phyloP scores from a whole-genome alignment of 2,888 invertebrate species.

The Zonitis immaculata region DNA sequence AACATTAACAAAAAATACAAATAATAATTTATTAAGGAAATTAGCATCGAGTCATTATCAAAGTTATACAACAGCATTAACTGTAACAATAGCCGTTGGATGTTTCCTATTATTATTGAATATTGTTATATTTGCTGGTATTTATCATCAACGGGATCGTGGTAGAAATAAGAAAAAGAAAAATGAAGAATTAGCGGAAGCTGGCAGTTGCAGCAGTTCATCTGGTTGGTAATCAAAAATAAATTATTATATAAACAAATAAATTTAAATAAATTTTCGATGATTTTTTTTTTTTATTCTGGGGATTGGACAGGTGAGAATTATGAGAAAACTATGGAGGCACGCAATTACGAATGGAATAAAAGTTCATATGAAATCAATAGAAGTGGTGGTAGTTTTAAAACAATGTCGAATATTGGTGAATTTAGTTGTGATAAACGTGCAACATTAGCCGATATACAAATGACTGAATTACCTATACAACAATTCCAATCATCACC shows the following conservation, averaged over 20 bases:
- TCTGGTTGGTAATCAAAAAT: conserved; percentile 30
- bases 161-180: conserved; percentile 58
- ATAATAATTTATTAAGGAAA: conserved; percentile 67
- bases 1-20: conserved; percentile 51
- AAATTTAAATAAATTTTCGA: no score
- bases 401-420: conserved; percentile 50
- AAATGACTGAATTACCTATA: conserved; percentile 60
- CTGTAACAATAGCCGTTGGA: conserved; percentile 82
- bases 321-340: background rate
- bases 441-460: conserved; percentile 55
- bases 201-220: conserved; percentile 65
- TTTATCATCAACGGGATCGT: conserved; percentile 76
- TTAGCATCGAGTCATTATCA: conserved; percentile 80
- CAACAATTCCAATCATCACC: conserved; percentile 60
- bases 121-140: conserved; percentile 82
- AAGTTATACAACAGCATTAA: conserved; percentile 82
- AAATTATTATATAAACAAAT: background rate
- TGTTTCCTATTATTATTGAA: conserved; percentile 77
- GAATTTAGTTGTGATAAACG: conserved; percentile 60
- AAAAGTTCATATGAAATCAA: conserved; percentile 51
- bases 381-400: conserved; percentile 51
- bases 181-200: conserved; percentile 72
- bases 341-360: conserved; percentile 35
- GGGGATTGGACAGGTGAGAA: no score
- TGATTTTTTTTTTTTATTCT: no score